A percentile compares a stretch with the other conserved stretches of the same genome.
Conservation (phyloP, 2,888 invertebrate species). For the Trichacis sp. region DNA sequence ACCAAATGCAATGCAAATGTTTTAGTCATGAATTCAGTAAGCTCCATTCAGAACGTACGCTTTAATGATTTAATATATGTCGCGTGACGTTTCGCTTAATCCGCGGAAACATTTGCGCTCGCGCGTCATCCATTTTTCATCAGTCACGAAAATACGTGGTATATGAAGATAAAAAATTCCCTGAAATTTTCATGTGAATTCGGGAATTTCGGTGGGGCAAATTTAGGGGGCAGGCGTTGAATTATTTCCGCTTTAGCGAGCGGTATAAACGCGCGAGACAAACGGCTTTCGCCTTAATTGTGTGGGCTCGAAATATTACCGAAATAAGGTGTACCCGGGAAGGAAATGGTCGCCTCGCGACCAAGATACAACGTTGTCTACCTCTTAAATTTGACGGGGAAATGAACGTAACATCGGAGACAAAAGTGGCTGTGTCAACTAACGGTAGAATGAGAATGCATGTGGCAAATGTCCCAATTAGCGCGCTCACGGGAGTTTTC, state of each 20-base stretch:
- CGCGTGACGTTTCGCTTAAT: neutral
- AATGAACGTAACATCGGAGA: too few species aligned
- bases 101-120: neutral
- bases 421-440: too few species aligned
- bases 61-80: neutral
- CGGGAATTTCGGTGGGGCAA: neutral
- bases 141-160: neutral
- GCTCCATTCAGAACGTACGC: neutral
- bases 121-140: neutral
- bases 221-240: neutral
- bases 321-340: neutral
- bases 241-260: neutral
- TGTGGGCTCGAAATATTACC: neutral
- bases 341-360: neutral
- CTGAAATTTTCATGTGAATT: neutral
- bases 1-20: neutral
- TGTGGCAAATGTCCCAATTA: too few species aligned
- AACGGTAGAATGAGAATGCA: too few species aligned
- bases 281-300: neutral
- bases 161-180: too few species aligned
- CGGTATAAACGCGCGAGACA: neutral
- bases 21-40: neutral
- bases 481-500: too few species aligned
- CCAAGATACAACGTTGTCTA: too few species aligned
- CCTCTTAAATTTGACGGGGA: neutral